phyloP scores from a whole-genome alignment of 2,888 invertebrate species.

The Schizaphis graminum region DNA sequence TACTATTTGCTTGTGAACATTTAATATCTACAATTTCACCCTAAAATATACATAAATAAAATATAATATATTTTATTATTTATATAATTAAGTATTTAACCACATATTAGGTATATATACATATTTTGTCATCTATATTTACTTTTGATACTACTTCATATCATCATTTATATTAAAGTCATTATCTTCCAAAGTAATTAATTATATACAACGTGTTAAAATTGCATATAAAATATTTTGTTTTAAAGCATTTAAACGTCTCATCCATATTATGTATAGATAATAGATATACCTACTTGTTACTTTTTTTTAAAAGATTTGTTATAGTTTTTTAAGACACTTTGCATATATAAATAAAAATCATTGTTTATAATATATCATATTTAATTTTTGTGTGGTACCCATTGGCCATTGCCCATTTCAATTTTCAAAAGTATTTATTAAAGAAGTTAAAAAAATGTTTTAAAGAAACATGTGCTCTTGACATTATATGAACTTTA shows the following conservation, averaged over 20 bases:
- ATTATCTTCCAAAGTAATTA: neutral
- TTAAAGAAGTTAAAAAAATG: conserved; percentile 36
- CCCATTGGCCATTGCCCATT: conserved; percentile 20
- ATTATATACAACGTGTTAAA: neutral
- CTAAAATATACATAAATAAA: neutral
- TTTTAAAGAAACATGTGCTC: conserved; percentile 52
- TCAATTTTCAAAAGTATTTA: conserved; percentile 25
- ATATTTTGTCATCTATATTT: neutral
- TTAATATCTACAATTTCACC: neutral
- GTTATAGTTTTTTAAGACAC: neutral
- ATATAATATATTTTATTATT: neutral
- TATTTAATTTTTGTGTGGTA: conserved; percentile 24
- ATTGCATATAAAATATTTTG: neutral
- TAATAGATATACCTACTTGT: neutral
- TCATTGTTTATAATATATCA: conserved; percentile 11
- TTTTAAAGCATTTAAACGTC: neutral
- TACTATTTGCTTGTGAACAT: neutral
- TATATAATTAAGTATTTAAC: neutral
- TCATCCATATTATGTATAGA: neutral
- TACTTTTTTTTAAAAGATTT: neutral
- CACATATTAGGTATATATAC: too few species aligned
- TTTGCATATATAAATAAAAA: neutral
- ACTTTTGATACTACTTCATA: neutral
- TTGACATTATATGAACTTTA: conserved; percentile 50
- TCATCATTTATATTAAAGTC: neutral